phyloP scores from a whole-genome alignment of 2,888 invertebrate species.

The Drosophila aldrichi region DNA sequence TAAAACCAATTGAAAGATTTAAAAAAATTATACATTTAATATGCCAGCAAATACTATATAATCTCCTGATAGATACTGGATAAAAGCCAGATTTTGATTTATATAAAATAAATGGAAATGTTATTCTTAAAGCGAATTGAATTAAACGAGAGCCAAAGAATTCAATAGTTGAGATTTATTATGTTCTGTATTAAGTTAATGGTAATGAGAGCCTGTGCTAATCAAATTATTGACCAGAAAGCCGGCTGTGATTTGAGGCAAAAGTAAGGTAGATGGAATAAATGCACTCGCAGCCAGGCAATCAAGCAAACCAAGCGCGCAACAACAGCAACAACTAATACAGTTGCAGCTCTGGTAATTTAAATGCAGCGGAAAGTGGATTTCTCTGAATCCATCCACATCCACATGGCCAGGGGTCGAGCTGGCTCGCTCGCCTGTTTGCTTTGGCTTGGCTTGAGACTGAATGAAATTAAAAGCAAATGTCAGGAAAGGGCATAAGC shows the following conservation, averaged over 20 bases:
- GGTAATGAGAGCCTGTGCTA: slow-evolving; percentile 37
- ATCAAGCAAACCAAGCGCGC: slow-evolving; percentile 56
- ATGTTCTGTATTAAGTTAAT: slow-evolving; percentile 25
- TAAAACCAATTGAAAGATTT: neutral
- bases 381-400: slow-evolving; percentile 27
- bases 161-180: neutral
- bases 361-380: slow-evolving; percentile 44
- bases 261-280: slow-evolving; percentile 17
- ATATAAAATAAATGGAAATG: too few species aligned
- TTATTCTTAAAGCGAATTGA: too few species aligned
- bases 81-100: too few species aligned
- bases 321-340: slow-evolving; percentile 22
- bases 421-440: slow-evolving; percentile 16
- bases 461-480: slow-evolving; percentile 75
- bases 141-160: too few species aligned
- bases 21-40: neutral
- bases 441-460: slow-evolving; percentile 55
- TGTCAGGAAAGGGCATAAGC: slow-evolving; percentile 70
- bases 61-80: neutral
- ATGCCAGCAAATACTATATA: neutral
- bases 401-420: slow-evolving; percentile 15
- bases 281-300: slow-evolving; percentile 57
- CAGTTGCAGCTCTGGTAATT: slow-evolving; percentile 37
- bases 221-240: slow-evolving; percentile 47
- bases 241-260: slow-evolving; percentile 16